Conservation (phyloP, 2,797 vertebrate species). For the Atherinosoma microstoma region DNA sequence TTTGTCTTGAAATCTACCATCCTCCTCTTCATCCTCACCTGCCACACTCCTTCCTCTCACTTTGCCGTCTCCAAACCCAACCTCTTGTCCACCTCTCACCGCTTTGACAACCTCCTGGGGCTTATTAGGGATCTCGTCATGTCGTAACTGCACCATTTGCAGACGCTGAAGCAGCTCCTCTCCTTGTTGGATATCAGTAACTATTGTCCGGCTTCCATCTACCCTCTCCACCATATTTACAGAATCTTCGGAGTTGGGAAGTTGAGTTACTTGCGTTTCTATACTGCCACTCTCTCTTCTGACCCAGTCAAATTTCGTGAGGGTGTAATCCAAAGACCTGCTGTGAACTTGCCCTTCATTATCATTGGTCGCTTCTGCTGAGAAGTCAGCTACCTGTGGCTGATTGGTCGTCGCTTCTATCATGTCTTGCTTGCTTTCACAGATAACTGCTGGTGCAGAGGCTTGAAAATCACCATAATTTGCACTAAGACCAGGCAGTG, state of each 20-base stretch:
- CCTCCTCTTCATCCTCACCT: constrained; percentile 25
- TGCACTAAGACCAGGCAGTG: background rate
- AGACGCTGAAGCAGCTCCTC: constrained; percentile 77
- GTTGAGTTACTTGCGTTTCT: constrained; percentile 14
- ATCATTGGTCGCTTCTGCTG: constrained; percentile 13
- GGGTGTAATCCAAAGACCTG: constrained; percentile 42
- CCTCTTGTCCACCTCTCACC: constrained; percentile 14
- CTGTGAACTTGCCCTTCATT: constrained; percentile 31
- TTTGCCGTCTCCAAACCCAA: constrained; percentile 3
- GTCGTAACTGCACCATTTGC: constrained; percentile 68
- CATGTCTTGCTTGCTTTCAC: constrained; percentile 19
- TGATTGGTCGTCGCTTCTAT: constrained; percentile 3
- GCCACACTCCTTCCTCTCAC: constrained; percentile 4
- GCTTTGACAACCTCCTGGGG: constrained; percentile 27
- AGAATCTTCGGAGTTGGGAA: constrained; percentile 8
- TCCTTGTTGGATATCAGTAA: constrained; percentile 71
- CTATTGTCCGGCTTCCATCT: constrained; percentile 40
- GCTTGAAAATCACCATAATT: constrained; percentile 18
- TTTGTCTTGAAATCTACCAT: constrained; percentile 9
- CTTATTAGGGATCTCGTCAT: constrained; percentile 52
- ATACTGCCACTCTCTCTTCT: constrained; percentile 47
- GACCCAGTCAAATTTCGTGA: constrained; percentile 45
- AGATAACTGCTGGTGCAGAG: constrained; percentile 9
- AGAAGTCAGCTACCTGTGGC: constrained; percentile 2
- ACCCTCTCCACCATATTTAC: constrained; percentile 23